phyloP scores from a whole-genome alignment of 2,797 vertebrate genomes.

The Pangasius macronema region DNA sequence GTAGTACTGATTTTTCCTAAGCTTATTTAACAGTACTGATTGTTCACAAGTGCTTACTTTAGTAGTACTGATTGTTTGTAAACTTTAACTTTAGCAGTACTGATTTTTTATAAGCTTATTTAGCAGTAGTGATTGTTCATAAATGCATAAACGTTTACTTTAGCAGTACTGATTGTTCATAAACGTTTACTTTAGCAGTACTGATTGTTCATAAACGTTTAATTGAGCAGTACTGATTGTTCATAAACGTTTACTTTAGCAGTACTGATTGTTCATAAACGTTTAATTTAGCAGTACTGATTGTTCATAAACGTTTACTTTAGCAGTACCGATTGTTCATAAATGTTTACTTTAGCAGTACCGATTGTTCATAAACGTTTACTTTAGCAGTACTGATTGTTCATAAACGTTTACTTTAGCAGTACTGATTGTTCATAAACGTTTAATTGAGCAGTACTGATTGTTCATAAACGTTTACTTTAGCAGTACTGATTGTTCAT shows the following conservation, averaged over 20 bases:
- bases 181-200: not conserved
- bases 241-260: not conserved
- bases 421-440: not conserved
- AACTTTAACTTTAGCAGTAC: not conserved
- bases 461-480: not conserved
- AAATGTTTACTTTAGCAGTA: not conserved
- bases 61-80: too few relatives aligned
- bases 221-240: not conserved
- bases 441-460: not conserved
- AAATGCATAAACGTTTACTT: not conserved
- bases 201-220: not conserved
- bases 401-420: not conserved
- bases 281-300: not conserved
- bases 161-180: not conserved
- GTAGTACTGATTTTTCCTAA: not conserved
- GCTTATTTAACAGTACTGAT: not conserved
- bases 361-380: not conserved
- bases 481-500: not conserved
- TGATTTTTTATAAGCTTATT: not conserved
- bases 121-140: not conserved
- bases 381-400: not conserved
- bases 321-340: not conserved
- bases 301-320: not conserved
- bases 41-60: not conserved
- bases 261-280: not conserved